Evolutionary conservation across 2,888 invertebrate species (phyloP), one percentile per base, ranked within the genome.

Genomic region (Pyralis farinalis): DNA sequence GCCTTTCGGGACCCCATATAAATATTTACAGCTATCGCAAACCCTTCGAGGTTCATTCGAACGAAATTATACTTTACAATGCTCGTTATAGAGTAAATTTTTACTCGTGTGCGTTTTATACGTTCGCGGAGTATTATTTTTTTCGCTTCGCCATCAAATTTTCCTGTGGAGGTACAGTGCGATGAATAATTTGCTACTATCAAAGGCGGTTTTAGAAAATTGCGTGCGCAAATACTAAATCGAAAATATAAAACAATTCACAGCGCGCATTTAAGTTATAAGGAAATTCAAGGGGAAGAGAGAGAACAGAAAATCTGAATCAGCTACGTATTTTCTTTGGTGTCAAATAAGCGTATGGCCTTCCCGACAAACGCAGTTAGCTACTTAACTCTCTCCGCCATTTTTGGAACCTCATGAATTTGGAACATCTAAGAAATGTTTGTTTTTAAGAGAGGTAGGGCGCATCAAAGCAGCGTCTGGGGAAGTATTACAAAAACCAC

Each of bases 21-120:
- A 73, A 75, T 76, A 75, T 74, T 74, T 71, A 74, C 63, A 53
- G 49, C 35, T 37, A 44, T 34, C 53, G 60, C 63, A 35, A 61
- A 53, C 48, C 40, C 42, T 53, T 38, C 33, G 46, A 58, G 64
- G 49, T 58, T 53, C 54, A 50, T 49, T 50, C 62, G 60, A 63
- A 60, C 60, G 53, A 65, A 61, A 71, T 63, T 66, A 64, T 58
- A 64, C 74, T 64, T 69, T 70, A 58, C 43, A 46, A 43, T 43
- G 43, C 47, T 43, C 34, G 38, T 44, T 45, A 43, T 43, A 66
- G 57, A 61, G 66, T 57, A 51, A 53, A 47, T 52, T 64, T 64
- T 55, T 34, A 42, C 11, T 33, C 50, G 42, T 32, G 12, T 51
- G 42, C 32, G 12, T 36, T 37, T 12, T 35, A 46, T 35, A 30